A percentile compares a stretch with the other conserved stretches of the same genome.
Conservation (phyloP, 2,113 vertebrate species). For the Theristicus caerulescens region DNA sequence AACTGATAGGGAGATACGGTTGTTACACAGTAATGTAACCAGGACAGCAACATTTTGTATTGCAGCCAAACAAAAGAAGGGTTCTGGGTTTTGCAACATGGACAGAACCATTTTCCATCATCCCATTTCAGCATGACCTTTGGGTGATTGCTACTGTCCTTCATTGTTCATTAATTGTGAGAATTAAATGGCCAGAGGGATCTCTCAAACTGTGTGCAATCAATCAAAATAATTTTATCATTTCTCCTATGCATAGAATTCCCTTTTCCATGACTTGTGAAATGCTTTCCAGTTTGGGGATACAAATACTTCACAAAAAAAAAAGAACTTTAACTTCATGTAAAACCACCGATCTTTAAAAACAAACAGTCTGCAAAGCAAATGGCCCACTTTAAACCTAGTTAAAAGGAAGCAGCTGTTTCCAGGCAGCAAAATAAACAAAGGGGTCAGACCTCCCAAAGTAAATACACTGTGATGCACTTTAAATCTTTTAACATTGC, state of each 20-base stretch:
- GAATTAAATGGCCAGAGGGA: neutral
- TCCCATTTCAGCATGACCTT: neutral
- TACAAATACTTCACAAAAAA: neutral
- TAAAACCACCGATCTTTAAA: neutral
- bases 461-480: neutral
- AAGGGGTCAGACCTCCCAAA: neutral
- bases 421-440: conserved; percentile 37
- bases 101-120: neutral
- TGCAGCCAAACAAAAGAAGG: neutral
- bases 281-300: neutral
- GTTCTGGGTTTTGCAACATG: neutral
- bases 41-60: neutral
- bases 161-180: neutral
- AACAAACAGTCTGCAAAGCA: neutral
- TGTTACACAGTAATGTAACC: neutral
- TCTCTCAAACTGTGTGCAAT: neutral
- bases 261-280: neutral
- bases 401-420: conserved; percentile 6
- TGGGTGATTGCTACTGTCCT: neutral
- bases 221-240: neutral
- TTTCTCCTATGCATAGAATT: neutral
- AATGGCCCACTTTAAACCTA: neutral
- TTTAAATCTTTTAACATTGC: neutral
- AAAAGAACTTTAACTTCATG: neutral
- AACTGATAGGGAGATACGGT: neutral